phyloP scores from a whole-genome alignment of 2,797 vertebrate genomes.

The Lepus oiostolus region DNA sequence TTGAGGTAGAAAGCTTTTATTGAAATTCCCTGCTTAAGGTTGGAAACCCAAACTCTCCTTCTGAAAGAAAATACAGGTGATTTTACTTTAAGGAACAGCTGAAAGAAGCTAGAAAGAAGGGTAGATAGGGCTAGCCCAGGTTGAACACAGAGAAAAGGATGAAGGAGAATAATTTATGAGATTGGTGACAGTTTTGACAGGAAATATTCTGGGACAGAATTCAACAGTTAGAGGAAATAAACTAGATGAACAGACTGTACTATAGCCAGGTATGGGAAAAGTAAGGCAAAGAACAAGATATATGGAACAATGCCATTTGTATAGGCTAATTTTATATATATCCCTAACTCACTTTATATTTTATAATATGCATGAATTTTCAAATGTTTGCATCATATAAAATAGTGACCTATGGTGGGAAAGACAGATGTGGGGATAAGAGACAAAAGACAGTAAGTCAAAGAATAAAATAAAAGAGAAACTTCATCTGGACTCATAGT shows the following conservation, averaged over 20 bases:
- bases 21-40: neutral
- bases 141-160: neutral
- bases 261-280: slow-evolving; percentile 14
- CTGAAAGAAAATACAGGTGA: neutral
- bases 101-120: neutral
- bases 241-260: neutral
- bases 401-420: neutral
- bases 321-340: neutral
- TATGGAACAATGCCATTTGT: neutral
- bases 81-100: slow-evolving; percentile 13
- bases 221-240: slow-evolving; percentile 18
- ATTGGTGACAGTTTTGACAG: neutral
- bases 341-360: neutral
- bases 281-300: neutral
- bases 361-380: neutral
- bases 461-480: slow-evolving; percentile 30
- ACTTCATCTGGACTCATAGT: neutral
- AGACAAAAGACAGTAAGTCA: neutral
- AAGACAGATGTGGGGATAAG: neutral
- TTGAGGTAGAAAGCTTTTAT: slow-evolving; percentile 31
- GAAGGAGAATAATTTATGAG: neutral
- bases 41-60: slow-evolving; percentile 3
- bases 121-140: neutral
- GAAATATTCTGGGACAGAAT: neutral
- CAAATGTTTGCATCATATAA: neutral